Conservation (phyloP, 1,140 invertebrate genomes). For the Philotrypesis tridentata region DNA sequence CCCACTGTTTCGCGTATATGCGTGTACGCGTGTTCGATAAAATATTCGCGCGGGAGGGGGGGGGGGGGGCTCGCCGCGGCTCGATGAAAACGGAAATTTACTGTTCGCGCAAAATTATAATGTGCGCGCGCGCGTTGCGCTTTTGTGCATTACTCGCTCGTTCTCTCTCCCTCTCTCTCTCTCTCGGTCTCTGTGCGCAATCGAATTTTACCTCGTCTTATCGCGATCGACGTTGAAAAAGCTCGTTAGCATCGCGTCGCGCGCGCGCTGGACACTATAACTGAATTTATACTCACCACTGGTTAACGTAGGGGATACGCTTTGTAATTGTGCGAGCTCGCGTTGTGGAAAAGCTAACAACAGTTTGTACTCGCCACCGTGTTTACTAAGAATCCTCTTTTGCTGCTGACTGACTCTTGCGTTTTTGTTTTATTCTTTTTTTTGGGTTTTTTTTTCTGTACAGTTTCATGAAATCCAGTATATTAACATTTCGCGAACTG, state of each 20-base stretch:
- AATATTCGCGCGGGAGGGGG: neutral
- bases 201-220: no score
- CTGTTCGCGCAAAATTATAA: neutral
- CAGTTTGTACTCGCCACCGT: conserved; percentile 19
- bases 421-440: no score
- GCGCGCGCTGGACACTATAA: conserved; percentile 12
- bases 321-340: conserved; percentile 25
- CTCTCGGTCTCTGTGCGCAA: no score
- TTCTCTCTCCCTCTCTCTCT: no score
- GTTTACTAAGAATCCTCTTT: neutral
- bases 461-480: conserved; percentile 5
- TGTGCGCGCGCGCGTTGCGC: neutral
- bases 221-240: neutral
- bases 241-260: neutral
- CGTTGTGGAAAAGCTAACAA: conserved; percentile 52
- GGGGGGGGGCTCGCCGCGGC: no score
- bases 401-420: conserved; percentile 18
- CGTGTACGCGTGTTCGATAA: neutral
- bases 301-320: neutral
- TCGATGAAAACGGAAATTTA: neutral
- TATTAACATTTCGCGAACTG: conserved; percentile 62
- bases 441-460: no score
- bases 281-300: conserved; percentile 1
- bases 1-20: neutral
- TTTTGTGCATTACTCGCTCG: neutral